Evolutionary conservation across 2,888 invertebrate species (phyloP).

Genomic region (Folsomia candida): DNA sequence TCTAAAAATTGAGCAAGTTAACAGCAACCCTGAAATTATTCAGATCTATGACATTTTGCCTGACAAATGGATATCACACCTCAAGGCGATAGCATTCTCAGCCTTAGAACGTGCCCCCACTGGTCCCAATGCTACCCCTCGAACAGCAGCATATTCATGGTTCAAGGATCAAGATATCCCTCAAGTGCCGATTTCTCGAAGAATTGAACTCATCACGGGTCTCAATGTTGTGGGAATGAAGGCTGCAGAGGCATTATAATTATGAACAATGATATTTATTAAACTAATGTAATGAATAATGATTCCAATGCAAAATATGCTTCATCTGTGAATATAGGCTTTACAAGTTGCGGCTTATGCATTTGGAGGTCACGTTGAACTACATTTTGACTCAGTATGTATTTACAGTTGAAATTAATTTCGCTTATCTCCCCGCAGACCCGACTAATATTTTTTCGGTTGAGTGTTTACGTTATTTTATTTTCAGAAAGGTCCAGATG

Average conservation of each 20-base stretch:
- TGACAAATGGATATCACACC: constrained; percentile 37
- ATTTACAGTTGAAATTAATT: not conserved
- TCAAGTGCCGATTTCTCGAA: constrained; percentile 31
- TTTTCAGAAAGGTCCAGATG: constrained; percentile 25
- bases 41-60: constrained; percentile 41
- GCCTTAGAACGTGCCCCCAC: constrained; percentile 38
- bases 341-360: constrained; percentile 44
- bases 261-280: not conserved
- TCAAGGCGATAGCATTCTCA: constrained; percentile 30
- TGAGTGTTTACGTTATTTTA: constrained; percentile 1
- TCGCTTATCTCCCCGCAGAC: not conserved
- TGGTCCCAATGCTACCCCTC: constrained; percentile 35
- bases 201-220: constrained; percentile 44
- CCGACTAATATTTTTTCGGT: constrained; percentile 10
- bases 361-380: constrained; percentile 47
- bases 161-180: constrained; percentile 40
- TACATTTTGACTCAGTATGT: constrained; percentile 43
- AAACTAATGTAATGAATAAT: not conserved
- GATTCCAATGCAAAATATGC: too few relatives aligned
- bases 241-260: constrained; percentile 43
- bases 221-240: constrained; percentile 40
- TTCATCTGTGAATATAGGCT: too few relatives aligned
- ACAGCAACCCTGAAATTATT: constrained; percentile 25
- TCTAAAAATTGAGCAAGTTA: constrained; percentile 35
- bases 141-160: constrained; percentile 48